Conservation (phyloP, 2,888 invertebrate species). For the Xestia c-nigrum region DNA sequence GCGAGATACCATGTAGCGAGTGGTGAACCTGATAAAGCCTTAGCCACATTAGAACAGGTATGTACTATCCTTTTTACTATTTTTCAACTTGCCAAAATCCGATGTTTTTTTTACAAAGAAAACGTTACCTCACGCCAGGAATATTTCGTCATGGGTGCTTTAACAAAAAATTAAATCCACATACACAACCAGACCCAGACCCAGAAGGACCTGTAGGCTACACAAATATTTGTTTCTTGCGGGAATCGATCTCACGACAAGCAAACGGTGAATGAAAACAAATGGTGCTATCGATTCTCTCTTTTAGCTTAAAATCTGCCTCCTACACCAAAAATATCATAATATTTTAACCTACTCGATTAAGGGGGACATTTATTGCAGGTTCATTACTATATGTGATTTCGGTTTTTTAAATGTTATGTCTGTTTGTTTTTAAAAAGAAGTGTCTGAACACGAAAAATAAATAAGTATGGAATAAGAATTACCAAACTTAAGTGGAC, state of each 20-base stretch:
- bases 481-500: no score
- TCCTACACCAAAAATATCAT: neutral
- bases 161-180: neutral
- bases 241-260: neutral
- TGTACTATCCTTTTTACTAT: neutral
- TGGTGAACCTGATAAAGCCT: conserved; percentile 96
- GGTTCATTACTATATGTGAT: neutral
- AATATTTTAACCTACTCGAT: neutral
- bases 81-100: neutral
- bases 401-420: no score
- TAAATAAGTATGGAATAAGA: no score
- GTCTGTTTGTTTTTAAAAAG: no score
- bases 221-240: neutral
- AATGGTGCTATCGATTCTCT: neutral
- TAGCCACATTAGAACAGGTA: conserved; percentile 95
- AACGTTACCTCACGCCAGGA: neutral
- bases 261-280: neutral
- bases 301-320: neutral
- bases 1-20: conserved; percentile 96
- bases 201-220: neutral
- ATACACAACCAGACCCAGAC: neutral
- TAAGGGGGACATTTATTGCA: neutral
- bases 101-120: neutral
- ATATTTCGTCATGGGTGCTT: neutral
- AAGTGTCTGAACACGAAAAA: no score